phyloP scores from a whole-genome alignment of 2,113 vertebrate genomes.

The Catagonus wagneri region DNA sequence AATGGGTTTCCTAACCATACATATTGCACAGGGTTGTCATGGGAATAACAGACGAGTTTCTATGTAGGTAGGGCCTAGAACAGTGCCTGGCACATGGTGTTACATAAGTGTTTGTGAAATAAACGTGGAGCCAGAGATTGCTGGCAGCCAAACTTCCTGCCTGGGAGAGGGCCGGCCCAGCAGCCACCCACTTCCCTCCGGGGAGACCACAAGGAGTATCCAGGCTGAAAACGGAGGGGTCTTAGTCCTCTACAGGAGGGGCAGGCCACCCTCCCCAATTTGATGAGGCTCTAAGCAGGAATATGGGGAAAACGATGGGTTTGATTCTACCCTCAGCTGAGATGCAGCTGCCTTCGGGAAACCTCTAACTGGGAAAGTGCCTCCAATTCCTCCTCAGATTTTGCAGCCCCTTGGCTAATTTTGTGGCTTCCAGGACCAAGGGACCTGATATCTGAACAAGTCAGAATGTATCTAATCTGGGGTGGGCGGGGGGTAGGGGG shows the following conservation, averaged over 20 bases:
- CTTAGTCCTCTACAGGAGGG: not conserved
- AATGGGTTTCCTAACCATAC: not conserved
- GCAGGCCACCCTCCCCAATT: not conserved
- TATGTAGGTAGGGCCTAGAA: not conserved
- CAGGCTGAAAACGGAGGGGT: not conserved
- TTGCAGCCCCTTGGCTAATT: not conserved
- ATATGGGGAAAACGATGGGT: not conserved
- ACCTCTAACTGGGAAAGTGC: not conserved
- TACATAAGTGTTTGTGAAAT: constrained; percentile 53
- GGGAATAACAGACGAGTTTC: not conserved
- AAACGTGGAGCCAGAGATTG: not conserved
- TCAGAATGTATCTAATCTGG: constrained; percentile 29
- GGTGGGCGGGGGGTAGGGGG: too few relatives aligned
- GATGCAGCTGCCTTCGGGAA: not conserved
- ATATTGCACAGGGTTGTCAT: not conserved
- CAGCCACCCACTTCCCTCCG: not conserved
- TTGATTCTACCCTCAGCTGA: not conserved
- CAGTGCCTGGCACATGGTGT: not conserved
- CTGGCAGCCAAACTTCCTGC: not conserved
- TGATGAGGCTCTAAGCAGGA: not conserved
- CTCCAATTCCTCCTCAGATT: not conserved
- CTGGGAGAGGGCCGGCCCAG: not conserved
- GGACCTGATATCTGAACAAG: constrained; percentile 34
- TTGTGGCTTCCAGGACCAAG: not conserved
- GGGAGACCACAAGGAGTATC: not conserved